These are phyloP conservation scores for Neelides sp. DNA, from an alignment of 1,140 invertebrate species.

Conservation along the genomic window DNA sequence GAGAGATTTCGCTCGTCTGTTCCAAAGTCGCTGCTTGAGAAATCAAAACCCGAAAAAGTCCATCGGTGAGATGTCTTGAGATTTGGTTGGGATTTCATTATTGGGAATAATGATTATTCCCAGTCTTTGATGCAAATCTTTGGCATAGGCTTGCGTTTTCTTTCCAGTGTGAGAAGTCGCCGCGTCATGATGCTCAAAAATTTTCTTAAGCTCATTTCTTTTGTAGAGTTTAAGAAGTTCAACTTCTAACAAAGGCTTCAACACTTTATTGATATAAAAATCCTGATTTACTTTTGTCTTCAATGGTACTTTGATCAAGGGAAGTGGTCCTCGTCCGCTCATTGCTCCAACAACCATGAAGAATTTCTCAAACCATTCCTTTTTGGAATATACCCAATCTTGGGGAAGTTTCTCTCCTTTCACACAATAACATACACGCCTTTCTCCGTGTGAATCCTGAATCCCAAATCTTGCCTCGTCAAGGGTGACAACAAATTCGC, in stretches of 20 bases:
- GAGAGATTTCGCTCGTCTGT: too few species aligned
- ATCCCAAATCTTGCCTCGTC: constrained; percentile 10
- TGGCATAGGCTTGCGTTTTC: background rate
- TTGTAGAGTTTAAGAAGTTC: constrained; percentile 6
- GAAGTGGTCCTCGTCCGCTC: background rate
- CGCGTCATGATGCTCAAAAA: background rate
- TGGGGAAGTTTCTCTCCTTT: background rate
- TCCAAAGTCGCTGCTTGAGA: too few species aligned
- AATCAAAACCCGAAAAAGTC: too few species aligned
- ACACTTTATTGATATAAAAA: background rate
- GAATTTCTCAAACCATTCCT: too few species aligned
- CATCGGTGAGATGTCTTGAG: too few species aligned
- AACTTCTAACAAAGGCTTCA: background rate
- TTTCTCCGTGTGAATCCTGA: background rate
- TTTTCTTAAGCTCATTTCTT: background rate
- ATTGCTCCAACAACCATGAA: background rate
- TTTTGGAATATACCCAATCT: too few species aligned
- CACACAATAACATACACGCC: constrained; percentile 3
- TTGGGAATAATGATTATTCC: too few species aligned
- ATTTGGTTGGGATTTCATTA: too few species aligned
- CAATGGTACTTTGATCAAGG: background rate
- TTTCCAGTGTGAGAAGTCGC: background rate
- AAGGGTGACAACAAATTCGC: constrained; percentile 10
- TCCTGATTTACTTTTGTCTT: constrained; percentile 1
- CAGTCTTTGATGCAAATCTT: too few species aligned